Base-by-base conservation (phyloP, 2,888 invertebrate genomes). In the Mythimna pallens region DNA sequence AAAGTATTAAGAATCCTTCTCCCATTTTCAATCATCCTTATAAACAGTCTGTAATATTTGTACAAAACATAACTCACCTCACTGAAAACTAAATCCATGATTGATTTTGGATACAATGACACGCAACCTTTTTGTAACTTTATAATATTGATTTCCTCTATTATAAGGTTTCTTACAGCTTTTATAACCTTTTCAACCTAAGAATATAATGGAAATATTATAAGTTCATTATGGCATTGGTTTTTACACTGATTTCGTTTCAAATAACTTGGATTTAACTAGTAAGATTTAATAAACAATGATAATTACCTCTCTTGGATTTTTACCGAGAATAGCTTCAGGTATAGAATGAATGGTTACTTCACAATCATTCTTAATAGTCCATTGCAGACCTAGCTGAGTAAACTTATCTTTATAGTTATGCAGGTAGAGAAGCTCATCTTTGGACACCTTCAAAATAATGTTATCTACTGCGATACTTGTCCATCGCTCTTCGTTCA, bases 311-410 rank as follows among this genome's bases (percentile, higher is more conserved):
- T 96, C 95, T 90, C 96, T 96, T 64, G 92, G 92, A 86, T 96
- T 94, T 91, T 97, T 97, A 52, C 97, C 96, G 52, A 96, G 89
- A 77, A 98, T 95, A 84, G 97, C 98, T 78, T 96, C 91, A n/a
- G 98, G 98, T 78, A 98, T 96, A 70, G 95, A 90, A 74, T 88
- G 92, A 72, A 98, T 88, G 17, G 91, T 89, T 43, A 97, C 87
- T 77, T 93, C 92, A 65, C 89, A 89, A 30, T 94, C 89, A 72
- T 92, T 92, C n/a, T 92, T 62, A 81, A 94, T 90, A 70, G 88
- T 93, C 92, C 97, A 96, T 52, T 91, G 87, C 34, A 98, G 88
- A 22, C 98, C 98, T 68, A 97, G 94, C 84, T 95, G 96, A 67
- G 88, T 86, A 80, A 98, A 96, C 86, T 97, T 96, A 7, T 95